Evolutionary conservation across 2,797 vertebrate genomes (phyloP).

Genomic region (Mycteria americana): DNA sequence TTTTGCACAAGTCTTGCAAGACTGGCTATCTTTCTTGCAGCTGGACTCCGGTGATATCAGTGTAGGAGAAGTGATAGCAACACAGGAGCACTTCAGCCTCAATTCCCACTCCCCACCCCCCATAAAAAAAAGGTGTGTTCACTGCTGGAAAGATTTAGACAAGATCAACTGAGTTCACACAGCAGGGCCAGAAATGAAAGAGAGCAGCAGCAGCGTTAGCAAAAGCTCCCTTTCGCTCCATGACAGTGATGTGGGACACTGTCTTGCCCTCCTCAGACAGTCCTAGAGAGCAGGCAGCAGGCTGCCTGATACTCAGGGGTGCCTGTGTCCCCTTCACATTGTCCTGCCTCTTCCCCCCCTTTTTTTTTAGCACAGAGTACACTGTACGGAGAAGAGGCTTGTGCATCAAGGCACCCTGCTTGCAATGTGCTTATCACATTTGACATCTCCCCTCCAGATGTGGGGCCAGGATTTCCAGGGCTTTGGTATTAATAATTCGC

Average conservation of each 20-base stretch:
- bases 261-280: not conserved
- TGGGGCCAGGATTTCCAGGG: not conserved
- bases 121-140: not conserved
- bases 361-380: not conserved
- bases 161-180: fast-evolving
- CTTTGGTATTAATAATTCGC: not conserved
- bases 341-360: not conserved
- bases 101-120: not conserved
- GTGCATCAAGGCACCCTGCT: not conserved
- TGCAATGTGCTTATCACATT: not conserved
- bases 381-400: not conserved
- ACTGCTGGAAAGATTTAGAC: not conserved
- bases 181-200: not conserved
- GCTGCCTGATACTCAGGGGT: fast-evolving
- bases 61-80: not conserved
- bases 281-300: not conserved
- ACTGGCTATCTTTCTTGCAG: not conserved
- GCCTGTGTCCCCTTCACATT: not conserved
- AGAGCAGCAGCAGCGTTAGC: not conserved
- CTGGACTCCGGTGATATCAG: not conserved
- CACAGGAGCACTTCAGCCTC: not conserved
- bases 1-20: not conserved
- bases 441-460: not conserved
- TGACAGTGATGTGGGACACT: fast-evolving
- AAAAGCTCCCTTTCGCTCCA: not conserved